These are phyloP conservation scores for Dascillus cervinus DNA, from an alignment of 2,888 invertebrate species.

Conservation along the genomic window DNA sequence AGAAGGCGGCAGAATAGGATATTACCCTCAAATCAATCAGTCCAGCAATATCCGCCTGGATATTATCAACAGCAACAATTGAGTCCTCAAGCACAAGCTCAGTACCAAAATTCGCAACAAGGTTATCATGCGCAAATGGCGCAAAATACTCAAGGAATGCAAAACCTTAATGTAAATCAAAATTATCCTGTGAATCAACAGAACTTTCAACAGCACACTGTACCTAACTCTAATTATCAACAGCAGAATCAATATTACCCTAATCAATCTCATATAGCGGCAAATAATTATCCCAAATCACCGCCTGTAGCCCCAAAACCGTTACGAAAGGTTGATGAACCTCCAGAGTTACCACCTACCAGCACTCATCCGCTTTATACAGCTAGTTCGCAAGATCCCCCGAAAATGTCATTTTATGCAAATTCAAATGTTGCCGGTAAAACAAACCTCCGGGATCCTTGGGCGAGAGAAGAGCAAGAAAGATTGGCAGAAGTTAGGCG, in stretches of 20 bases:
- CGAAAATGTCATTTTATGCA: conserved; percentile 65
- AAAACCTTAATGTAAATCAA: conserved; percentile 32
- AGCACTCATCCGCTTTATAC: conserved; percentile 66
- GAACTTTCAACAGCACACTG: conserved; percentile 22
- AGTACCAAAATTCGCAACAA: conserved; percentile 11
- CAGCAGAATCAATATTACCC: conserved; percentile 14
- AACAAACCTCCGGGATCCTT: conserved; percentile 65
- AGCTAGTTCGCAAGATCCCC: conserved; percentile 66
- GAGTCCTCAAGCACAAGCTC: conserved; percentile 17
- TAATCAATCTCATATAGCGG: conserved; percentile 42
- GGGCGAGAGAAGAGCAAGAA: conserved; percentile 91
- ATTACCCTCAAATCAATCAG: conserved; percentile 31
- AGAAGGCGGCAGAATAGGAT: conserved; percentile 50
- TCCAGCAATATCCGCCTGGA: conserved; percentile 26
- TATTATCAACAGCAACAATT: conserved; percentile 34
- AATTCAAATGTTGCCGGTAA: conserved; percentile 42
- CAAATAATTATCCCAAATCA: conserved; percentile 36
- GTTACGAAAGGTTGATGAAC: conserved; percentile 27
- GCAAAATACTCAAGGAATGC: conserved; percentile 37
- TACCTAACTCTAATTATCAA: conserved; percentile 11
- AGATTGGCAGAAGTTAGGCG: conserved; percentile 62
- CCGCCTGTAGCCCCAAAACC: conserved; percentile 54
- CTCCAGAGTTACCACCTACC: conserved; percentile 62
- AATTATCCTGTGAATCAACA: conserved; percentile 9
- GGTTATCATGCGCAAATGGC: conserved; percentile 28